Evolutionary conservation across 2,888 invertebrate species (phyloP).

Genomic region (Prosopocoilus inquinatus): DNA sequence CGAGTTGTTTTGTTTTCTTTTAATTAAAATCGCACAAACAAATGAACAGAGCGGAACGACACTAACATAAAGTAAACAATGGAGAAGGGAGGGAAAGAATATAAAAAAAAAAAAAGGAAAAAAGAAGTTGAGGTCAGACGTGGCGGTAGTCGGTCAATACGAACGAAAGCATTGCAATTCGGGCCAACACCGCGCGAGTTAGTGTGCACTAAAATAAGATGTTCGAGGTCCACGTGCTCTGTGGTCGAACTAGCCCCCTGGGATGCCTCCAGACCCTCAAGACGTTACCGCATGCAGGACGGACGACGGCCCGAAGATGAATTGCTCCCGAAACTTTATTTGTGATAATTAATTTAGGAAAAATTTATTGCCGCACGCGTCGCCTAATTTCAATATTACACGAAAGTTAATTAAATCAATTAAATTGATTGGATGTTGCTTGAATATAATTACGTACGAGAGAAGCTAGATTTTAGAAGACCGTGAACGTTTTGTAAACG

Average conservation of each 20-base stretch:
- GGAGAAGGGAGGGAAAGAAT: constrained; percentile 21
- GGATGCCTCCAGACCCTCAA: constrained; percentile 25
- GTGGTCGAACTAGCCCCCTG: constrained; percentile 30
- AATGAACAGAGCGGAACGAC: constrained; percentile 15
- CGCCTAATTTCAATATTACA: too few relatives aligned
- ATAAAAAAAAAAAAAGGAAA: constrained; percentile 19
- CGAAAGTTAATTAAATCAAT: too few relatives aligned
- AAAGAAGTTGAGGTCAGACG: constrained; percentile 28
- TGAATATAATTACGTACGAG: too few relatives aligned
- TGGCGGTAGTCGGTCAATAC: constrained; percentile 32
- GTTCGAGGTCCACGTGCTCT: constrained; percentile 35
- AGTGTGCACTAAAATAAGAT: constrained; percentile 39
- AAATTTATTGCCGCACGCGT: constrained; percentile 6
- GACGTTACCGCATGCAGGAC: constrained; percentile 26
- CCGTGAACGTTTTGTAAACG: too few relatives aligned
- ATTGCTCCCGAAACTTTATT: background rate
- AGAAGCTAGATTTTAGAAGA: too few relatives aligned
- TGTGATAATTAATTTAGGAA: background rate
- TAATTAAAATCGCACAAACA: constrained; percentile 2
- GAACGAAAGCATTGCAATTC: constrained; percentile 34
- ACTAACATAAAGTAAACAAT: constrained; percentile 25
- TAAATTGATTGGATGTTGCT: too few relatives aligned
- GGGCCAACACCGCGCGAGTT: constrained; percentile 34
- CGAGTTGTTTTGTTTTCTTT: background rate
- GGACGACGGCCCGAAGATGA: constrained; percentile 16